Evolutionary conservation across 2,113 vertebrate species (phyloP).

Genomic region (Campylorhamphus procurvoides): DNA sequence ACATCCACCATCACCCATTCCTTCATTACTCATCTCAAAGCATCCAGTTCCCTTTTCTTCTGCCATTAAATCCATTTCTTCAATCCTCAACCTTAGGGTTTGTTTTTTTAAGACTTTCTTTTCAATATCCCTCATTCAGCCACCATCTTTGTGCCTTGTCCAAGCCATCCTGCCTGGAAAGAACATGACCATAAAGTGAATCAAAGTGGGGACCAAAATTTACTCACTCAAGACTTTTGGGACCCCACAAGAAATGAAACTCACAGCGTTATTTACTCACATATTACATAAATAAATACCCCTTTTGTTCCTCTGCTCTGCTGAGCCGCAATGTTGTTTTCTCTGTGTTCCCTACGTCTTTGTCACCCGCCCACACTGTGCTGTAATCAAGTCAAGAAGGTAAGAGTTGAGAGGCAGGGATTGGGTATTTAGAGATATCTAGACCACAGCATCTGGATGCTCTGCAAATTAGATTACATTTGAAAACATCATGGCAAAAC

Average conservation of each 20-base stretch:
- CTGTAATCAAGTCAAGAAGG: background rate
- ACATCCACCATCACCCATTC: background rate
- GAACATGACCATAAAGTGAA: background rate
- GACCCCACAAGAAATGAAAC: background rate
- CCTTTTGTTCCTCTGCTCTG: background rate
- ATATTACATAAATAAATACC: background rate
- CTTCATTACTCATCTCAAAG: background rate
- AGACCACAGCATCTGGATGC: background rate
- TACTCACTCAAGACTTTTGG: background rate
- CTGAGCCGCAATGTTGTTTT: background rate
- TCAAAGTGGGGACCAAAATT: background rate
- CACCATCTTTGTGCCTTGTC: background rate
- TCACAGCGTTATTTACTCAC: background rate
- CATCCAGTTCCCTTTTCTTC: background rate
- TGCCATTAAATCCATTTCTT: background rate
- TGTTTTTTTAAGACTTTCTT: background rate
- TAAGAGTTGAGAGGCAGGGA: background rate
- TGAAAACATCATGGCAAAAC: background rate
- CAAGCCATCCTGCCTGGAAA: background rate
- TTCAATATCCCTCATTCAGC: background rate
- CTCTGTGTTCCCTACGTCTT: background rate
- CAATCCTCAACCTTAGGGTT: rapidly evolving
- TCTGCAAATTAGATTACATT: background rate
- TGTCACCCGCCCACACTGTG: background rate
- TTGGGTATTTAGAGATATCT: background rate